Evolutionary conservation across 2,797 vertebrate species (phyloP), one percentile per base, ranked within the genome.

Genomic region (Champsocephalus esox): DNA sequence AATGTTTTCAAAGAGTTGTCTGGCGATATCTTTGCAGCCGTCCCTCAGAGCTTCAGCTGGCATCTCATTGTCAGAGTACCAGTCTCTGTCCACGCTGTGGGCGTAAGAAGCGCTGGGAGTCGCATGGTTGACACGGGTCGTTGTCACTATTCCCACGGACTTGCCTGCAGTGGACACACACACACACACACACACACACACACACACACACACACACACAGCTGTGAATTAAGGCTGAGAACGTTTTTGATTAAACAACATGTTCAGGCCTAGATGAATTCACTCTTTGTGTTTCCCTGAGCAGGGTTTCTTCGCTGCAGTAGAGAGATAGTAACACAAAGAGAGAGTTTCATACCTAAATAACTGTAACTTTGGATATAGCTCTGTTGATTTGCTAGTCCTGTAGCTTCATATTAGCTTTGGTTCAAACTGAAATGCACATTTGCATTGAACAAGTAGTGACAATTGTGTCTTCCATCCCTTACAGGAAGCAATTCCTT

Each of bases 41-140:
- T 88, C 93, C 79, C 91, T 86, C 83, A 98, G 55, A 0, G 98
- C 98, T 0, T 98, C 97, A 0, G 64, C 61, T 3, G 98, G 97
- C 98, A 99, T 99, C 73, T 99, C 97, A 0, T 93, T 95, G 45
- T 99, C 98, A 0, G 98, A 98, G 89, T 96, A 98, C 98, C 98
- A 99, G 86, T 99, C 97, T 0, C 98, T 94, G 86, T 97, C 96
- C 41, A 97, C 97, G 0, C 92, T 92, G 92, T 99, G 98, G 14
- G 98, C 98, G 0, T 99, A 99, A 14, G 98, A 85, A 0, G 98
- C 98, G 0, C 98, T 99, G 66, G 98, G 98, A 0, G 98, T 99
- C 0, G 98, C 98, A 0, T 99, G 98, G 89, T 96, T 98, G 61
- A 99, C 95, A 0, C 98, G 95, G 0, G 98, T 99, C 16, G 98